Conservation (phyloP, 2,888 invertebrate genomes). For the Drosophila vallismaia region DNA sequence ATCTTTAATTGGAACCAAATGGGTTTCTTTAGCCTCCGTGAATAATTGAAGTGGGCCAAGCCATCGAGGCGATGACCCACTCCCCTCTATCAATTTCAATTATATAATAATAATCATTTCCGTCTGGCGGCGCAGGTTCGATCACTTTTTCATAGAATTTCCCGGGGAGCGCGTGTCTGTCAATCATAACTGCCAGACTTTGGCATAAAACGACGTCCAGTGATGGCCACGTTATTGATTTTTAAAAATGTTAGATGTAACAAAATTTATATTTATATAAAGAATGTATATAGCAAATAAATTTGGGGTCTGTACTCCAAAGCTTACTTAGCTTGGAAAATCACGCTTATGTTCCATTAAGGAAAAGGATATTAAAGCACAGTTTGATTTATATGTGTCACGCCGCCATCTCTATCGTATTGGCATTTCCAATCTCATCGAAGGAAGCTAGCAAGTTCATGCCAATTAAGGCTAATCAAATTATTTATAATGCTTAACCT, state of each 20-base stretch:
- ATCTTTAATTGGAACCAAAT: constrained; percentile 77
- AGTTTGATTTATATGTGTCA: background rate
- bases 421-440: constrained; percentile 14
- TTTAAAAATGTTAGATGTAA: background rate
- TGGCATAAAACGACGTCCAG: constrained; percentile 2
- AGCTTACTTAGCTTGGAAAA: too few relatives aligned
- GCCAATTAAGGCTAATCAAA: constrained; percentile 82
- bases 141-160: constrained; percentile 16
- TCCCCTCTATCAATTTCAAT: constrained; percentile 74
- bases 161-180: constrained; percentile 45
- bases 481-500: constrained; percentile 82
- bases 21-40: constrained; percentile 53
- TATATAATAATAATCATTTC: constrained; percentile 77
- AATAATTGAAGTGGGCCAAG: constrained; percentile 67
- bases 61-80: constrained; percentile 15
- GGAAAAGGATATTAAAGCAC: background rate
- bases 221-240: constrained; percentile 11
- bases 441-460: constrained; percentile 60
- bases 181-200: constrained; percentile 62
- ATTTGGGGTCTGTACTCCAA: too few relatives aligned
- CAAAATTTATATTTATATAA: background rate
- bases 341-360: too few relatives aligned
- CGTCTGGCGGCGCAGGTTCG: constrained; percentile 56
- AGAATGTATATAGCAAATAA: background rate
- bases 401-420: constrained; percentile 1